A percentile compares a stretch with the other conserved stretches of the same genome.
Evolutionary conservation across 1,140 invertebrate species (phyloP).

Genomic region (Trichomalopsis sarcophagae): DNA sequence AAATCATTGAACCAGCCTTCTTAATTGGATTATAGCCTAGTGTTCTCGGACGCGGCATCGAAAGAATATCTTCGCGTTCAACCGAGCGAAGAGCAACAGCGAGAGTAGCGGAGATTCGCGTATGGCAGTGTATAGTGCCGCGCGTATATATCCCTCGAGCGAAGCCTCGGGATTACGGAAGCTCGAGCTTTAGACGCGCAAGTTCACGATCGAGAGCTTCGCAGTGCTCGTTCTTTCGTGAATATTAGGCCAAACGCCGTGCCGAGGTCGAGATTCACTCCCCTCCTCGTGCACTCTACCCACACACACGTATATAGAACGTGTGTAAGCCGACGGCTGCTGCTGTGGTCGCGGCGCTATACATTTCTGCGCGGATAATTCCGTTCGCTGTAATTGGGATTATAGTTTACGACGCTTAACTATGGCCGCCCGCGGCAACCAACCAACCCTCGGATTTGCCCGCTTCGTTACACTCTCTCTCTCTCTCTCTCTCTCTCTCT

Average conservation of each 20-base stretch:
- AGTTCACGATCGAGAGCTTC: constrained; percentile 30
- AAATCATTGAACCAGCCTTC: neutral
- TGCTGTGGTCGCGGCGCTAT: constrained; percentile 42
- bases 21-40: neutral
- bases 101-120: no score
- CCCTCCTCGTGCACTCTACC: neutral
- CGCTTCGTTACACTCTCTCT: constrained; percentile 9
- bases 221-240: constrained; percentile 48
- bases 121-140: no score
- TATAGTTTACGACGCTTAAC: constrained; percentile 61
- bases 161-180: constrained; percentile 46
- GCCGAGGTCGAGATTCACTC: constrained; percentile 26
- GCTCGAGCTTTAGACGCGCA: constrained; percentile 20
- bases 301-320: neutral
- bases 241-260: constrained; percentile 44
- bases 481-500: neutral
- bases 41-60: neutral
- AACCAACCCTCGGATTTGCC: constrained; percentile 26
- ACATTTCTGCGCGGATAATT: constrained; percentile 62
- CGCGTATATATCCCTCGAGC: neutral
- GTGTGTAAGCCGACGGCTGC: constrained; percentile 43
- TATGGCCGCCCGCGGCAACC: constrained; percentile 4
- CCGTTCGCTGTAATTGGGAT: constrained; percentile 62
- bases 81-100: neutral
- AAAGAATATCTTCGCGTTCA: neutral